phyloP scores from a whole-genome alignment of 2,888 invertebrate genomes.

The Fissipunctia ypsillon region DNA sequence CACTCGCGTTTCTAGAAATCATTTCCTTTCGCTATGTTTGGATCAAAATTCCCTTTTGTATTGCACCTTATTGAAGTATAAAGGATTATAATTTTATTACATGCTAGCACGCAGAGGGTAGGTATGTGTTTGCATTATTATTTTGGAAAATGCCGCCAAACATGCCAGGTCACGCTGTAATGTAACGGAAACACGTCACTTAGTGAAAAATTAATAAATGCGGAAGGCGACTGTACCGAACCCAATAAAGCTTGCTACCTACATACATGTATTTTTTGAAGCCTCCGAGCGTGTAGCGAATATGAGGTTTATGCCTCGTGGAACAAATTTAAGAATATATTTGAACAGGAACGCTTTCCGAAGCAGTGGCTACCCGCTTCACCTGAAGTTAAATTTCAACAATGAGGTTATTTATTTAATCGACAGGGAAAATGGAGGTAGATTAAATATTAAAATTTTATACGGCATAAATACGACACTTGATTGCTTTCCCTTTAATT shows the following conservation, averaged over 20 bases:
- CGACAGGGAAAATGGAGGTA: neutral
- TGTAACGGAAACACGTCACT: slow-evolving; percentile 63
- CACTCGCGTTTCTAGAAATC: slow-evolving; percentile 67
- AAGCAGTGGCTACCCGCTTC: neutral
- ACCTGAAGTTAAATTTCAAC: neutral
- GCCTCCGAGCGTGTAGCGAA: slow-evolving; percentile 18
- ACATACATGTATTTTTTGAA: slow-evolving; percentile 43
- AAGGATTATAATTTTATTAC: slow-evolving; percentile 51
- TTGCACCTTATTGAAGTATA: slow-evolving; percentile 53
- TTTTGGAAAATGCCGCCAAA: slow-evolving; percentile 48
- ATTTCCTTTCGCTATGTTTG: slow-evolving; percentile 55
- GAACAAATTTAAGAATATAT: slow-evolving; percentile 3
- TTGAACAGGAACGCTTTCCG: neutral
- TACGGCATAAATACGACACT: neutral
- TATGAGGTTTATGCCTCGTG: slow-evolving; percentile 17
- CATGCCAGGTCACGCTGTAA: slow-evolving; percentile 59
- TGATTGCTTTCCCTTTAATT: neutral
- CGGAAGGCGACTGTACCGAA: slow-evolving; percentile 41
- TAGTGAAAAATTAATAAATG: slow-evolving; percentile 59
- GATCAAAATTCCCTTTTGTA: slow-evolving; percentile 50
- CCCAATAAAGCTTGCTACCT: slow-evolving; percentile 31
- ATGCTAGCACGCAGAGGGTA: slow-evolving; percentile 42
- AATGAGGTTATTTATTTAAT: neutral
- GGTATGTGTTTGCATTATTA: slow-evolving; percentile 52
- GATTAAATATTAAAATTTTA: neutral